phyloP scores from a whole-genome alignment of 2,113 vertebrate genomes.

The Crotalus helleri region DNA sequence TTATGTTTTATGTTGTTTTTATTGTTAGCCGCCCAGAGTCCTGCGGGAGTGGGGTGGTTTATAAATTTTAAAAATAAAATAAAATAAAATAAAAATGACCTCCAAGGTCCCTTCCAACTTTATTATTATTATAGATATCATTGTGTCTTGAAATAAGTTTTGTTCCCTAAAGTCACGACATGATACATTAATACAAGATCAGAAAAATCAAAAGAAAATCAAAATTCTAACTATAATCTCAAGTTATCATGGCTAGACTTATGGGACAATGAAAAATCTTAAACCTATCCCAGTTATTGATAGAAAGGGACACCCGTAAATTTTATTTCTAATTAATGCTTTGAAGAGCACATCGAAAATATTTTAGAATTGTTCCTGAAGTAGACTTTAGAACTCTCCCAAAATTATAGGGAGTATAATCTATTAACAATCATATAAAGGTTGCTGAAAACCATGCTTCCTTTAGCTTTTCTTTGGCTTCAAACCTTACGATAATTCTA shows the following conservation, averaged over 20 bases:
- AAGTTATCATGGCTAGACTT: neutral
- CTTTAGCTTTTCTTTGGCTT: neutral
- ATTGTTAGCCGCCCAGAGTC: too few relatives aligned
- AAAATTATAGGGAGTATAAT: neutral
- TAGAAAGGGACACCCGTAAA: neutral
- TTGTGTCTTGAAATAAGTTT: conserved; percentile 37
- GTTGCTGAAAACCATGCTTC: neutral
- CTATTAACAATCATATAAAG: neutral
- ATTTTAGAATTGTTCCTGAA: neutral
- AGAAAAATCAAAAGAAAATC: neutral
- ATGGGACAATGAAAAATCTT: neutral
- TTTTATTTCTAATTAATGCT: neutral
- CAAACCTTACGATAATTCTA: neutral
- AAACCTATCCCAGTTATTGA: neutral
- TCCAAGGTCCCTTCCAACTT: too few relatives aligned
- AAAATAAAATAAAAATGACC: too few relatives aligned
- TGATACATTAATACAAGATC: neutral
- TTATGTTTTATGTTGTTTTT: too few relatives aligned
- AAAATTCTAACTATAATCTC: neutral
- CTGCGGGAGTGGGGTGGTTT: too few relatives aligned
- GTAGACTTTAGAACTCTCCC: neutral
- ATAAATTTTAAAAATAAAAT: too few relatives aligned
- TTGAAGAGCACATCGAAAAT: neutral
- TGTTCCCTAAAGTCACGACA: neutral
- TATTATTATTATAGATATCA: neutral